Evolutionary conservation across 2,888 invertebrate genomes (phyloP).

Genomic region (Tiliacea aurago): DNA sequence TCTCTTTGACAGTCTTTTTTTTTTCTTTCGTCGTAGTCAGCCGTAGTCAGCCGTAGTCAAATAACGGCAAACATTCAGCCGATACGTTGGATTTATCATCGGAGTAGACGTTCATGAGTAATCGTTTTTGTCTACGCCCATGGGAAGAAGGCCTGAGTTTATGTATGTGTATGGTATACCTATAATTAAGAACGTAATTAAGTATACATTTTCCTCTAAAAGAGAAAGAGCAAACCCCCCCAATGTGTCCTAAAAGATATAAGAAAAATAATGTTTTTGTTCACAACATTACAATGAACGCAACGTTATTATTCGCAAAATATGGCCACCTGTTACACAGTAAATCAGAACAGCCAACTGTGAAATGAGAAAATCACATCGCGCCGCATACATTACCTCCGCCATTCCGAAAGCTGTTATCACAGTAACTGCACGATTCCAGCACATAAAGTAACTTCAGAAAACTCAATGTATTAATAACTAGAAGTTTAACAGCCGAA

Average conservation of each 20-base stretch:
- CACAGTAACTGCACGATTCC: slow-evolving; percentile 43
- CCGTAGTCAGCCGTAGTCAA: no score
- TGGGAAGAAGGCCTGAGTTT: no score
- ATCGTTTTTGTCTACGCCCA: no score
- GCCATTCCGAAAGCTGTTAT: slow-evolving; percentile 37
- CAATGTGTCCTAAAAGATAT: slow-evolving; percentile 41
- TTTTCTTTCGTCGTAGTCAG: no score
- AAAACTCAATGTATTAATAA: slow-evolving; percentile 55
- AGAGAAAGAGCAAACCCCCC: background rate
- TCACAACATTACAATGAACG: slow-evolving; percentile 58
- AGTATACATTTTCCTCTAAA: background rate
- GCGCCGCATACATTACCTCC: slow-evolving; percentile 50
- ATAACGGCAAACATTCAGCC: no score
- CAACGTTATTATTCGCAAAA: slow-evolving; percentile 67
- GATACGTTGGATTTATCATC: no score
- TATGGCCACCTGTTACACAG: slow-evolving; percentile 67
- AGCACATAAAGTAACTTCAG: slow-evolving; percentile 42
- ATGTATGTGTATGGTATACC: no score
- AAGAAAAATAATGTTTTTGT: slow-evolving; percentile 57
- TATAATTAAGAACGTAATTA: slow-evolving; percentile 7
- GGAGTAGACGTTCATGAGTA: no score
- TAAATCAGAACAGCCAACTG: slow-evolving; percentile 53
- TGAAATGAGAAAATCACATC: slow-evolving; percentile 66
- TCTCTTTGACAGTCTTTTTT: no score
- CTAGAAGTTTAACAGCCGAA: slow-evolving; percentile 45